Evolutionary conservation across 1,140 invertebrate genomes (phyloP).

Genomic region (Drosophila lini): DNA sequence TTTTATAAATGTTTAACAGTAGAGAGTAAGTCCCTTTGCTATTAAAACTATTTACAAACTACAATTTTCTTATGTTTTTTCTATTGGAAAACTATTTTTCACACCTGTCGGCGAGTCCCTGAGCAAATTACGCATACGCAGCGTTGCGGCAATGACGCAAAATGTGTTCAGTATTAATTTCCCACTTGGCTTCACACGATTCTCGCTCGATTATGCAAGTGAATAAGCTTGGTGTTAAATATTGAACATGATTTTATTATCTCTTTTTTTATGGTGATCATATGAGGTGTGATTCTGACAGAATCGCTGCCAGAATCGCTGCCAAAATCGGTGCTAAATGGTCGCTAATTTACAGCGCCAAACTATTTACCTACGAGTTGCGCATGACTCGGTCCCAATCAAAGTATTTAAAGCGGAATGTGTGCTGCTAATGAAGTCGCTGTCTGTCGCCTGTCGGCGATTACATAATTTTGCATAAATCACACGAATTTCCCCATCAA

Average conservation of each 20-base stretch:
- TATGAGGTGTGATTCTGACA: too few species aligned
- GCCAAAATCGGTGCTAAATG: constrained; percentile 32
- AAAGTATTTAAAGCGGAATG: constrained; percentile 33
- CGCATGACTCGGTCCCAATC: constrained; percentile 37
- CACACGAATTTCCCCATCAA: constrained; percentile 27
- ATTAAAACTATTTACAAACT: background rate
- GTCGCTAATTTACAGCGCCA: constrained; percentile 26
- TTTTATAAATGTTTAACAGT: background rate
- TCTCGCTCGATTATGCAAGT: constrained; percentile 31
- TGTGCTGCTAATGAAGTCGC: constrained; percentile 22
- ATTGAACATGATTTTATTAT: constrained; percentile 11
- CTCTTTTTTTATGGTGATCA: constrained; percentile 26
- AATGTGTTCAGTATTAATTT: constrained; percentile 33
- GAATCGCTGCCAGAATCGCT: constrained; percentile 4
- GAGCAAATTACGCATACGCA: constrained; percentile 48
- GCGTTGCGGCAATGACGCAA: constrained; percentile 12
- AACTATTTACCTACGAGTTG: constrained; percentile 14
- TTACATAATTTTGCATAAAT: constrained; percentile 65
- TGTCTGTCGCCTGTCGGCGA: constrained; percentile 8
- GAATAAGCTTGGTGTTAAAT: constrained; percentile 21
- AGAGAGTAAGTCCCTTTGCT: background rate
- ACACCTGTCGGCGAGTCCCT: constrained; percentile 19
- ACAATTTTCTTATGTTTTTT: background rate
- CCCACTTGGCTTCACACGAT: constrained; percentile 14
- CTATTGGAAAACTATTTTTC: constrained; percentile 17